A percentile compares a stretch with the other conserved stretches of the same genome.
Conservation (phyloP, 2,113 vertebrate species). For the Sylvilagus bachmani region DNA sequence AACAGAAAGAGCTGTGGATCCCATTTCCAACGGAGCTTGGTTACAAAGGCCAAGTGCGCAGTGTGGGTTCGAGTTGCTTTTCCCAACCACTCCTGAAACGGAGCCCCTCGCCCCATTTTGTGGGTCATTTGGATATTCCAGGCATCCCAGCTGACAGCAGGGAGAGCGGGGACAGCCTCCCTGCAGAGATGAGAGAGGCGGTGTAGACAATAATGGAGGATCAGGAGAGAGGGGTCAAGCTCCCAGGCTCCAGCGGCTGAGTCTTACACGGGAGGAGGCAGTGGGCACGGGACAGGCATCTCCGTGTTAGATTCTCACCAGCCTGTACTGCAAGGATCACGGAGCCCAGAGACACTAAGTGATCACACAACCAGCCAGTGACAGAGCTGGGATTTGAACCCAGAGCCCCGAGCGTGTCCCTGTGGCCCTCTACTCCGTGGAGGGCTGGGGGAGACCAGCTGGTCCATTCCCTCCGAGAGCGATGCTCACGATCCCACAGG, state of each 20-base stretch:
- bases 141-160: neutral
- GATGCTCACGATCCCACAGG: accelerated
- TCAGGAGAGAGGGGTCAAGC: neutral
- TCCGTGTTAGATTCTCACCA: neutral
- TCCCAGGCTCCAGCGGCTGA: neutral
- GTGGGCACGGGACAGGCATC: neutral
- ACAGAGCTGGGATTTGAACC: neutral
- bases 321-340: neutral
- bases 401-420: too few relatives aligned
- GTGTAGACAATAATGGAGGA: neutral
- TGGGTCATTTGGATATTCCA: neutral
- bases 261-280: neutral
- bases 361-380: neutral
- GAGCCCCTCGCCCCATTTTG: neutral
- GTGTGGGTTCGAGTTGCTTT: neutral
- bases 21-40: neutral
- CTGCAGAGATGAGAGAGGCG: neutral
- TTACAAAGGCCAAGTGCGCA: neutral
- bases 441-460: neutral
- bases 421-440: neutral
- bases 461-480: neutral
- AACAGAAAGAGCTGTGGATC: neutral
- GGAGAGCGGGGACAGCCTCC: neutral
- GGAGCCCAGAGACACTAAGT: neutral
- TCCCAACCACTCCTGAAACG: neutral